Evolutionary conservation across 2,888 invertebrate genomes (phyloP).

Genomic region (Drosophila koepferae): DNA sequence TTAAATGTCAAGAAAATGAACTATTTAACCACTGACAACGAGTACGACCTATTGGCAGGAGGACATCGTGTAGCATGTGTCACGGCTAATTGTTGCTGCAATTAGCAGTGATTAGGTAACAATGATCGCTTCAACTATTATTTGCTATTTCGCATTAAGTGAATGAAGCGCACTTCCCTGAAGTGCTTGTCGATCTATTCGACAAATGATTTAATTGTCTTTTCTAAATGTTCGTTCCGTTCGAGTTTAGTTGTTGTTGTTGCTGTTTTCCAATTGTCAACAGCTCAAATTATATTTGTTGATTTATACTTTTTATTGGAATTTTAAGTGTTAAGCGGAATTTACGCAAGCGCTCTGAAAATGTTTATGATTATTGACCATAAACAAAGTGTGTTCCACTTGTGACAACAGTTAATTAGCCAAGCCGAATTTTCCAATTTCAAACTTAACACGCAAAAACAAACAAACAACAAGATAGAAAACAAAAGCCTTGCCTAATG

Average conservation of each 20-base stretch:
- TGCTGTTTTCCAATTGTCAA: not conserved
- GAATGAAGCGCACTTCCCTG: conserved; percentile 9
- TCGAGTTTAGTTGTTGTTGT: not conserved
- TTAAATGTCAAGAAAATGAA: not conserved
- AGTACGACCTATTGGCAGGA: not conserved
- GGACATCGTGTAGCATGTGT: conserved; percentile 1
- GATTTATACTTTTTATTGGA: conserved; percentile 9
- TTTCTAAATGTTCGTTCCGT: not conserved
- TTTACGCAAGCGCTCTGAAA: conserved; percentile 3
- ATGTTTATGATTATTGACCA: conserved; percentile 2
- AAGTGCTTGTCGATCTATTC: conserved; percentile 2
- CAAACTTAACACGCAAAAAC: conserved; percentile 28
- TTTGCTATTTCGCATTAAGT: not conserved
- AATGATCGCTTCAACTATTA: conserved; percentile 48
- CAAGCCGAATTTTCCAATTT: not conserved
- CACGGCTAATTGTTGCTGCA: conserved; percentile 38
- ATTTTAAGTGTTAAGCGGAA: not conserved
- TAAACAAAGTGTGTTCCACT: conserved; percentile 7
- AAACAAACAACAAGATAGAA: not conserved
- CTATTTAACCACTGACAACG: not conserved
- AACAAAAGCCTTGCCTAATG: not conserved
- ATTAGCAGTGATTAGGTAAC: conserved; percentile 61
- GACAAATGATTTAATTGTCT: conserved; percentile 27
- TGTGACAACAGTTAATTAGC: not conserved
- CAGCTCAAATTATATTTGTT: not conserved